Conservation (phyloP, 2,888 invertebrate species). For the Eulithis testata region DNA sequence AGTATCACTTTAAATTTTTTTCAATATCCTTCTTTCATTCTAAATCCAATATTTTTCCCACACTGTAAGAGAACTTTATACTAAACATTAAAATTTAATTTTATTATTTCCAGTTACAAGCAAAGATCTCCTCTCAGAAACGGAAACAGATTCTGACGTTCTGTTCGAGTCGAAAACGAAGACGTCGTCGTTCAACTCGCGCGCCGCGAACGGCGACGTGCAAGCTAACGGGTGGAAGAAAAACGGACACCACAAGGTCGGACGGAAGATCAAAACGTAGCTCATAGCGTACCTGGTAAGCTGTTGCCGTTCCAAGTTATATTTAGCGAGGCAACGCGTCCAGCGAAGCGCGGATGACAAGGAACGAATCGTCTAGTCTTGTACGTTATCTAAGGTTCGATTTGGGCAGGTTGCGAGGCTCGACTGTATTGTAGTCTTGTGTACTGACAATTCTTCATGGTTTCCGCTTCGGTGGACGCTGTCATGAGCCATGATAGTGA, state of each 20-base stretch:
- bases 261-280: constrained; percentile 76
- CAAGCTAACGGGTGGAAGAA: constrained; percentile 82
- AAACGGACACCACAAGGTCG: constrained; percentile 81
- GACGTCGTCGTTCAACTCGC: constrained; percentile 70
- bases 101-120: constrained; percentile 77
- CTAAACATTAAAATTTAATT: neutral
- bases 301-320: constrained; percentile 39
- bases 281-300: constrained; percentile 47
- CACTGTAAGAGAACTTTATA: too few species aligned
- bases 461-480: constrained; percentile 4
- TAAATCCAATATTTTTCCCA: too few species aligned
- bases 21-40: too few species aligned
- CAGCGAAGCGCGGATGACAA: constrained; percentile 1
- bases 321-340: constrained; percentile 25
- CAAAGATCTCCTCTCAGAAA: constrained; percentile 88
- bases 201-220: constrained; percentile 73
- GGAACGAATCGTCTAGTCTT: constrained; percentile 8
- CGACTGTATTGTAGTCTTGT: too few species aligned
- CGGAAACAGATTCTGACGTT: constrained; percentile 94
- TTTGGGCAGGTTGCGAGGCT: neutral
- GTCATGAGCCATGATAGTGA: constrained; percentile 10
- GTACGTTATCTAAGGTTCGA: neutral
- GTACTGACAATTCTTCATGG: neutral
- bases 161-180: constrained; percentile 90
- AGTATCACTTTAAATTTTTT: too few species aligned